A percentile compares a stretch with the other conserved stretches of the same genome.
Conservation (phyloP, 2,888 invertebrate genomes). For the Troides oblongomaculatus region DNA sequence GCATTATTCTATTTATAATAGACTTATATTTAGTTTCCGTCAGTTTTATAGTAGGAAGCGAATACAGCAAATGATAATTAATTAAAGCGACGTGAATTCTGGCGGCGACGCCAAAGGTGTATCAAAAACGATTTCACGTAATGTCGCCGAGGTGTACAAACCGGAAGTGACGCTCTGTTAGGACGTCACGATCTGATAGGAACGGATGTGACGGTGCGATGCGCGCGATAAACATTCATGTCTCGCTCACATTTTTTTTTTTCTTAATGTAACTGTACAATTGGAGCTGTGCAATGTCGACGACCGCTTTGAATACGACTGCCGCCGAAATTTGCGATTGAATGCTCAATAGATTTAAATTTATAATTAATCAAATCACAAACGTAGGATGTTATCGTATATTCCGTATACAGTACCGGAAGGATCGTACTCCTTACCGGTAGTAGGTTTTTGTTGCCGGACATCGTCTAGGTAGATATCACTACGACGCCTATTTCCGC, state of each 20-base stretch:
- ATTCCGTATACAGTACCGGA: no score
- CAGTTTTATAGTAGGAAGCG: no score
- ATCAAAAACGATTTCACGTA: conserved; percentile 27
- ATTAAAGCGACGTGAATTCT: conserved; percentile 12
- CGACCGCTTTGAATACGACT: conserved; percentile 11
- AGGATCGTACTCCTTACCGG: no score
- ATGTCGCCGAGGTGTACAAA: conserved; percentile 13
- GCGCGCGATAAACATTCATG: conserved; percentile 22
- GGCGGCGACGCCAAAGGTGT: conserved; percentile 13
- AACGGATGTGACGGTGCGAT: conserved; percentile 28
- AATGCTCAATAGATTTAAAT: not conserved
- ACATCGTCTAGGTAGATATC: no score
- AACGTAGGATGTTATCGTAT: not conserved
- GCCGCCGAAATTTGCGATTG: conserved; percentile 11
- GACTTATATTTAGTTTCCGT: no score
- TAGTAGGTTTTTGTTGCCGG: no score
- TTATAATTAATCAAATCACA: not conserved
- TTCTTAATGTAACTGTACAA: conserved; percentile 20
- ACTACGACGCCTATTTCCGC: no score
- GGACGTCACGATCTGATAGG: conserved; percentile 30
- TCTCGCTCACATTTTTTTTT: conserved; percentile 14
- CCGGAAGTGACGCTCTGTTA: conserved; percentile 26
- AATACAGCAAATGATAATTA: conserved; percentile 5
- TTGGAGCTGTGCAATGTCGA: conserved; percentile 10
- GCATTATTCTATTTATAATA: no score